phyloP scores from a whole-genome alignment of 2,888 invertebrate genomes.

The Petrolisthes cinctipes region DNA sequence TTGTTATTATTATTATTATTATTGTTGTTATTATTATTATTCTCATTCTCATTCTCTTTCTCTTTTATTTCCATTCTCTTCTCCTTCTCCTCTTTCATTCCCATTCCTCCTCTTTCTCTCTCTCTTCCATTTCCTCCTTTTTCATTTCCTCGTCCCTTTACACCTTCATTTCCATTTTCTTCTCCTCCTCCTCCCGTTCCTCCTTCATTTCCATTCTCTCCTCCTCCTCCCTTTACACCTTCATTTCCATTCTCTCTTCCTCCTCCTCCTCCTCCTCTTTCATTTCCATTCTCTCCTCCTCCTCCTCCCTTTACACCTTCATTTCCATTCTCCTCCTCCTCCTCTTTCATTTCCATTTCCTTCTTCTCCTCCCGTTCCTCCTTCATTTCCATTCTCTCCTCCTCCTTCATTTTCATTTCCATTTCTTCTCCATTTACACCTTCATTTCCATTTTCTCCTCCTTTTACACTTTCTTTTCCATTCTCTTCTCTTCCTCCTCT shows the following conservation, averaged over 20 bases:
- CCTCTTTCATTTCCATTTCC: not conserved
- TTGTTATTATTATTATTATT: no score
- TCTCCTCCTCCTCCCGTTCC: not conserved
- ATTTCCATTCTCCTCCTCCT: not conserved
- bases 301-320: not conserved
- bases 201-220: not conserved
- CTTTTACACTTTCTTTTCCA: not conserved
- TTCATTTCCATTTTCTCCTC: not conserved
- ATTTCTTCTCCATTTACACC: not conserved
- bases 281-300: not conserved
- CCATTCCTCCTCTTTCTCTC: not conserved
- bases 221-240: not conserved
- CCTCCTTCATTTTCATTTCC: not conserved
- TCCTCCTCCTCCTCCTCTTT: constrained; percentile 9
- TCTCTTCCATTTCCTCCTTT: not conserved
- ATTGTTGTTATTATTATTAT: no score
- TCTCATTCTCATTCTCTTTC: not conserved
- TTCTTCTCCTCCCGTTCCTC: not conserved
- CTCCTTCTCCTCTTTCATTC: not conserved
- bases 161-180: not conserved
- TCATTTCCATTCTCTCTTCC: not conserved
- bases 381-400: not conserved
- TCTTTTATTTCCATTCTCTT: not conserved
- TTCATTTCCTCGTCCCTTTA: not conserved
- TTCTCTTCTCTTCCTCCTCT: no score